Evolutionary conservation across 2,888 invertebrate genomes (phyloP).

Genomic region (Epicampocera succincta): DNA sequence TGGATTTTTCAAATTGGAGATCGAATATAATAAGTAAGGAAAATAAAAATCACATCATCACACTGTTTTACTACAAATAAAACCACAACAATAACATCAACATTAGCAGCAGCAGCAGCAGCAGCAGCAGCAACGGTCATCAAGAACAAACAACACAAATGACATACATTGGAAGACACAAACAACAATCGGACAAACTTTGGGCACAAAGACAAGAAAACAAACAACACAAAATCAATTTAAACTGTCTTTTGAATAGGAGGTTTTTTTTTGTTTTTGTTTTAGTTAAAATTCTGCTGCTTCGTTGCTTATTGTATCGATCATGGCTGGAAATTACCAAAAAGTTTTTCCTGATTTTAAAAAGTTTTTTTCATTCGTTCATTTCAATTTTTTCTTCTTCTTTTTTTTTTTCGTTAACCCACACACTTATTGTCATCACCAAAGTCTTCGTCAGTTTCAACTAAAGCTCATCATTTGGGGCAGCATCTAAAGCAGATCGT

Average conservation of each 20-base stretch:
- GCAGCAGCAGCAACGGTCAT: too few species aligned
- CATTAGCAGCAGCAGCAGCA: too few species aligned
- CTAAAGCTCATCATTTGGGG: constrained; percentile 29
- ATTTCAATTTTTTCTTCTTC: constrained; percentile 13
- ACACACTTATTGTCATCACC: constrained; percentile 66
- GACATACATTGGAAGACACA: constrained; percentile 42
- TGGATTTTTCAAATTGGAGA: constrained; percentile 69
- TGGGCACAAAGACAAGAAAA: background rate
- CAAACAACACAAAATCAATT: constrained; percentile 63
- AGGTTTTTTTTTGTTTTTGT: constrained; percentile 33
- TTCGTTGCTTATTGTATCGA: constrained; percentile 65
- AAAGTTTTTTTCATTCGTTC: constrained; percentile 30
- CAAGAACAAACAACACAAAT: constrained; percentile 48
- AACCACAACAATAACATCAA: constrained; percentile 39
- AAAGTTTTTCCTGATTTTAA: constrained; percentile 62
- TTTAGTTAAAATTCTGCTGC: constrained; percentile 1
- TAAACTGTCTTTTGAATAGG: constrained; percentile 61
- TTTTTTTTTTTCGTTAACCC: constrained; percentile 58
- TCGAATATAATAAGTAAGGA: constrained; percentile 40
- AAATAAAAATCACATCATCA: constrained; percentile 69
- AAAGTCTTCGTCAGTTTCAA: constrained; percentile 44
- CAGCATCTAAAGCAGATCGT: constrained; percentile 3
- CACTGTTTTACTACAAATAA: constrained; percentile 66
- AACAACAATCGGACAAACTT: constrained; percentile 14
- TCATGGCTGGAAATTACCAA: constrained; percentile 68